Evolutionary conservation across 2,888 invertebrate genomes (phyloP), one percentile per base, ranked within the genome.

Genomic region (Byasa hedistus): DNA sequence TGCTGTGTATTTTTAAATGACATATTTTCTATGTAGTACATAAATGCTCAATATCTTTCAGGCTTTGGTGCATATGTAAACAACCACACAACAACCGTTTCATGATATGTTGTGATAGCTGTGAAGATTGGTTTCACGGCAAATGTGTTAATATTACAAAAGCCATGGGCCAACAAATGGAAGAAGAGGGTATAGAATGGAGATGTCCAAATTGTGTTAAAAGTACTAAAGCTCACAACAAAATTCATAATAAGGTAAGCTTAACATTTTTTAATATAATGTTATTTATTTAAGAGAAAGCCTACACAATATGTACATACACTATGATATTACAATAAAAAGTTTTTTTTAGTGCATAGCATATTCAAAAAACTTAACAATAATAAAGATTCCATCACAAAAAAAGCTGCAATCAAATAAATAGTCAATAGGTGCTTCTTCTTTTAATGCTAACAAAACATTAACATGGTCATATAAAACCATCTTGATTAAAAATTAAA

Each of bases 111-210:
- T 99, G 99, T 84, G 98, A 99, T 85, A 94, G 94, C 19, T 99
- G 98, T 83, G 97, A 98, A 82, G 98, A 98, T 81, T 99, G 98
- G 98, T 99, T 97, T 83, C 98, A 99, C 82, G 98, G 98, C n/a
- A 97, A 96, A 80, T 99, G 98, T 88, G 98, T 99, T 19, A 97
- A 96, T 75, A 96, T 99, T 56, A 97, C 97, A 23, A 96, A 97
- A 91, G 94, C 95, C 0, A 96, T 97, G 95, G 97, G 97, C 64
- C 94, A 96, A 77, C 96, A 97, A 86, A 98, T 98, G 96, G 98
- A 98, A 83, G 94, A 95, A 64, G 94, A 96, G 73, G 96, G 97
- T 12, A 94, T 95, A 70, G 97, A 97, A 79, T 98, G 98, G 98
- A 94, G 95, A 69, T 98, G 98, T 83, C 95, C 97, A 0, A 96